Evolutionary conservation across 2,113 vertebrate genomes (phyloP), one percentile per base, ranked within the genome.

Genomic region (Chaenogobius annularis): DNA sequence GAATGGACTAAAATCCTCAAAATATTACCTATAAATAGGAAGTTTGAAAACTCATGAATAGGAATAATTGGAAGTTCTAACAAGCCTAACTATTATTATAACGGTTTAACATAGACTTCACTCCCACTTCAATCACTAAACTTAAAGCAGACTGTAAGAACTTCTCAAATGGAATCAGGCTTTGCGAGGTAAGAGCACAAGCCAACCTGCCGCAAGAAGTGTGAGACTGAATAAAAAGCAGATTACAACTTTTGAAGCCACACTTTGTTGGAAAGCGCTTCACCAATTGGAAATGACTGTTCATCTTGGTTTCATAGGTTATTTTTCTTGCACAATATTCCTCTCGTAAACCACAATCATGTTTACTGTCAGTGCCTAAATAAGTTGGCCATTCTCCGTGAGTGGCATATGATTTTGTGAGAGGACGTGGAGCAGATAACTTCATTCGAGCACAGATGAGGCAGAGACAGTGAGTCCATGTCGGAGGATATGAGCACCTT

Each of bases 371-470:
- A 87, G 40, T 0, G 64, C 59, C 81, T 78, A 84, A 84, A 87
- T 85, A 86, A 90, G 84, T 83, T 83, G 78, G 3, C 87, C 68
- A 74, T 81, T 83, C 73, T 78, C 73, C 56, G n/a, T 84, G 87
- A 92, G 85, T 89, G 90, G 80, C 81, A 52, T 63, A 65, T 78
- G 80, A 90, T 88, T 62, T 89, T 87, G 83, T 86, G 84, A 26
- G 80, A 68, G 66, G 82, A 72, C 1, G 44, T 54, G 72, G 69
- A 58, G 54, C 62, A 69, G 83, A 92, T 84, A 84, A 86, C 86
- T 91, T 87, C 76, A 87, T 91, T 77, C 87, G 89, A 89, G 87
- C 89, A 84, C 86, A 88, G 87, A 89, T 82, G 82, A 88, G 82
- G 68, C 48, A 26, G 44, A 80, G 90, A 89, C 89, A 85, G 82